Percentiles rank a stretch among this genome's conserved stretches.
phyloP scores from a whole-genome alignment of 2,113 vertebrate species.

The Aptenodytes patagonicus region DNA sequence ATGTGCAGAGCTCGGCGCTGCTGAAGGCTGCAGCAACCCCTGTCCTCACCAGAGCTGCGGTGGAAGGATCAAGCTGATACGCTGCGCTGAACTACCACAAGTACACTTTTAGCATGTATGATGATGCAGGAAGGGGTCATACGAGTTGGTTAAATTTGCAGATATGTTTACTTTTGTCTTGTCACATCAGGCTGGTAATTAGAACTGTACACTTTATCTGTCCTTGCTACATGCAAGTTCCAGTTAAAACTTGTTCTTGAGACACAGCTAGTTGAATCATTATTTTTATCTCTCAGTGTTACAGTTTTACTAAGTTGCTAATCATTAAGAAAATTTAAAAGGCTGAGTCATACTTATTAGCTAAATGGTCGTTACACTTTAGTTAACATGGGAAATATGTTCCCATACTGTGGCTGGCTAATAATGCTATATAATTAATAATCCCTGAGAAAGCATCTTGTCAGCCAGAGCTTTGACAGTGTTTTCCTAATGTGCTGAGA shows the following conservation, averaged over 20 bases:
- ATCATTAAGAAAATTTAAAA: constrained; percentile 73
- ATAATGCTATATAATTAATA: constrained; percentile 75
- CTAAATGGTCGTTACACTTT: constrained; percentile 64
- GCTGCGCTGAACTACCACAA: background rate
- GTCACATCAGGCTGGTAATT: background rate
- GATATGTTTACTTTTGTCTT: background rate
- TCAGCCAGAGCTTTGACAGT: constrained; percentile 68
- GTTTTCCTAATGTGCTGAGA: constrained; percentile 64
- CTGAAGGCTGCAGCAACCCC: background rate
- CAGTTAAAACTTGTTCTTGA: constrained; percentile 52
- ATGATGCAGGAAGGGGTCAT: background rate
- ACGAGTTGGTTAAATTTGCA: background rate
- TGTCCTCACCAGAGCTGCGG: background rate
- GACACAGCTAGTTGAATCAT: constrained; percentile 21
- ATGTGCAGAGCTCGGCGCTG: background rate
- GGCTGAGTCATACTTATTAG: constrained; percentile 50
- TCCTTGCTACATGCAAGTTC: background rate
- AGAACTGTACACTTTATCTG: constrained; percentile 1
- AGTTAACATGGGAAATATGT: constrained; percentile 54
- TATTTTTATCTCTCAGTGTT: constrained; percentile 55
- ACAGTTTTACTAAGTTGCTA: constrained; percentile 75
- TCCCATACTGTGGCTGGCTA: constrained; percentile 43
- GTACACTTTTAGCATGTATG: background rate
- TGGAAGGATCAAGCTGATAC: background rate
- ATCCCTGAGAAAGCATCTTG: constrained; percentile 69